Conservation (phyloP, 2,113 vertebrate species). For the Thunnus maccoyii region DNA sequence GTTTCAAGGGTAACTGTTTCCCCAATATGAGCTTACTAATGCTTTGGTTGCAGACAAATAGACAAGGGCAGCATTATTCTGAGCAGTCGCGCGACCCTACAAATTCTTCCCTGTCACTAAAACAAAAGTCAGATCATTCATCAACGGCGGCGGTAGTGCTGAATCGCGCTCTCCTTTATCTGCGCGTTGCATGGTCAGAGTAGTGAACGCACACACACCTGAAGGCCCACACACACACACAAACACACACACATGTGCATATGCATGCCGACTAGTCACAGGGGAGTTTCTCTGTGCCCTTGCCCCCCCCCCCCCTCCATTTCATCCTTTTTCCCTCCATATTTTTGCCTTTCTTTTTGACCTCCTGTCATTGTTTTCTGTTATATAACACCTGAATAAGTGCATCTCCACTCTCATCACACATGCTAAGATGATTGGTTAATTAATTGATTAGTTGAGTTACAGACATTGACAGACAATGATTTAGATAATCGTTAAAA, state of each 20-base stretch:
- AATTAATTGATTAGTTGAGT: too few species aligned
- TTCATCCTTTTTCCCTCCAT: slow-evolving; percentile 22
- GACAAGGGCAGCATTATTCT: slow-evolving; percentile 85
- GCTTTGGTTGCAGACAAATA: slow-evolving; percentile 84
- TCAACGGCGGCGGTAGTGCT: slow-evolving; percentile 82
- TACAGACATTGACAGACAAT: too few species aligned
- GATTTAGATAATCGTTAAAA: too few species aligned
- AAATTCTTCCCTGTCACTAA: slow-evolving; percentile 83
- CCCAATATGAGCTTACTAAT: slow-evolving; percentile 83
- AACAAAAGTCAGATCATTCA: slow-evolving; percentile 87
- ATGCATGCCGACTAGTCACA: slow-evolving; percentile 39
- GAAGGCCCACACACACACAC: slow-evolving; percentile 50
- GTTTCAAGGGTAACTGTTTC: slow-evolving; percentile 84
- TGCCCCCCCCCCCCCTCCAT: slow-evolving; percentile 31
- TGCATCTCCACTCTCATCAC: too few species aligned
- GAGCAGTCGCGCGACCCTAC: slow-evolving; percentile 79
- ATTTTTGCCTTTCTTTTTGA: slow-evolving; percentile 49
- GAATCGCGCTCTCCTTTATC: slow-evolving; percentile 83
- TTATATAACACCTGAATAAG: slow-evolving; percentile 15
- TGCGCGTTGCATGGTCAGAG: slow-evolving; percentile 74
- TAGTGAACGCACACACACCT: slow-evolving; percentile 31
- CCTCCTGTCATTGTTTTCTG: slow-evolving; percentile 14
- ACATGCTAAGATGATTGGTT: too few species aligned
- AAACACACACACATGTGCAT: slow-evolving; percentile 29
- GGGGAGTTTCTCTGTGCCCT: slow-evolving; percentile 59